Percentiles rank a stretch among this genome's conserved stretches.
These are phyloP conservation scores for Paraescarpia echinospica DNA, from an alignment of 1,140 invertebrate genomes.

Conservation along the genomic window DNA sequence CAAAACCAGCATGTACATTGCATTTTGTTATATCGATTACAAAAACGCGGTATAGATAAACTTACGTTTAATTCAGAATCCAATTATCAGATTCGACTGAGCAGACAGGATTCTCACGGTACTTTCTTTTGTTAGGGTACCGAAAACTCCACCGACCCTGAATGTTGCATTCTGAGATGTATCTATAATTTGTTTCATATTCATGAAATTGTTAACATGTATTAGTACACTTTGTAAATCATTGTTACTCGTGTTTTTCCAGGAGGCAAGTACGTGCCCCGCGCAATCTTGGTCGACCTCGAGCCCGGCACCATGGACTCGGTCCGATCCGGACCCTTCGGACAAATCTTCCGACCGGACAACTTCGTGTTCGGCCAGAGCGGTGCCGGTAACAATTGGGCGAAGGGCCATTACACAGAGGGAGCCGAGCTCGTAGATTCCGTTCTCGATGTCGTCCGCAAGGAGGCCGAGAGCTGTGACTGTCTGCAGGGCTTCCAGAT, in stretches of 20 bases:
- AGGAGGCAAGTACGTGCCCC: not conserved
- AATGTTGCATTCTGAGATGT: too few species aligned
- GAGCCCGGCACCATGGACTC: not conserved
- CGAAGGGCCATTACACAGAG: not conserved
- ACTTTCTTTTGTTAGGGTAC: too few species aligned
- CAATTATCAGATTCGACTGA: too few species aligned
- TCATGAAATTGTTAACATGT: too few species aligned
- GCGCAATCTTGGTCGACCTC: not conserved
- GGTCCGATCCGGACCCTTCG: not conserved
- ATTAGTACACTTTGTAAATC: too few species aligned
- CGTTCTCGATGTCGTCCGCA: not conserved
- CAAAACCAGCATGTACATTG: too few species aligned
- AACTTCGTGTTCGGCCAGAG: conserved; percentile 3
- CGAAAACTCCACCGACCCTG: too few species aligned
- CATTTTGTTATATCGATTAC: too few species aligned
- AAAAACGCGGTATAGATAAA: too few species aligned
- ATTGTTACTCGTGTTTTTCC: not conserved
- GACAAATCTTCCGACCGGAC: not conserved
- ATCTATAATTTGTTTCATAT: too few species aligned
- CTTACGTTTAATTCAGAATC: too few species aligned
- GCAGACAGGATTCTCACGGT: too few species aligned
- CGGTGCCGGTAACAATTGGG: not conserved
- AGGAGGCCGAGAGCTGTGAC: conserved; percentile 2
- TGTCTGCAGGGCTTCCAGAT: conserved; percentile 3
- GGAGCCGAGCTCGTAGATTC: not conserved